phyloP scores from a whole-genome alignment of 1,140 invertebrate genomes.

The Brachionus sp. region DNA sequence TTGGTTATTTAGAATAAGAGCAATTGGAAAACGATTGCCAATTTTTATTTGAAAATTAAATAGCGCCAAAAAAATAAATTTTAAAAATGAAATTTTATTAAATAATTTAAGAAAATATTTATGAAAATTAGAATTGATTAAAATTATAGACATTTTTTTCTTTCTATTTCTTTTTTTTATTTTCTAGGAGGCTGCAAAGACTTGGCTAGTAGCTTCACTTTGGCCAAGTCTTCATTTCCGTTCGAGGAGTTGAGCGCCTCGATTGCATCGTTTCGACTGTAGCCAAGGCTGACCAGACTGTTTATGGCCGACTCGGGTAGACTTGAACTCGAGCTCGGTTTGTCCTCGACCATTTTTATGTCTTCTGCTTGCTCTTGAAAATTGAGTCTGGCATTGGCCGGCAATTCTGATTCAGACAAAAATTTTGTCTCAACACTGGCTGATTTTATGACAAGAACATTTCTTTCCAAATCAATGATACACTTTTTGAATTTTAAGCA shows the following conservation, averaged over 20 bases:
- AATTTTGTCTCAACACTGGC: constrained; percentile 87
- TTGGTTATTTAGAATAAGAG: neutral
- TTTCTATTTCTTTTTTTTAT: no score
- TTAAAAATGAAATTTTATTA: neutral
- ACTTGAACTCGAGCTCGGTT: neutral
- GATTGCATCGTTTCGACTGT: neutral
- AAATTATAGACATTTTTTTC: neutral
- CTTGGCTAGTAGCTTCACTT: constrained; percentile 31
- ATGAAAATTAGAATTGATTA: neutral
- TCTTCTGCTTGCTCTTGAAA: neutral
- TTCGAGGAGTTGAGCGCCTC: constrained; percentile 20
- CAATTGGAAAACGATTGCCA: neutral
- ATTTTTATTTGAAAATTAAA: neutral
- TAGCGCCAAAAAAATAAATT: neutral
- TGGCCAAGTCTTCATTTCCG: constrained; percentile 11
- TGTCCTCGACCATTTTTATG: neutral
- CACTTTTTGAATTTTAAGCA: constrained; percentile 65
- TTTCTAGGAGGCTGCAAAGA: neutral
- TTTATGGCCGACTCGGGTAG: neutral
- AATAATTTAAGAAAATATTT: constrained; percentile 3
- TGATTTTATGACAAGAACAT: constrained; percentile 86
- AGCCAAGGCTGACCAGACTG: neutral
- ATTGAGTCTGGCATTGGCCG: constrained; percentile 58
- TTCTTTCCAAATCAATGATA: constrained; percentile 84
- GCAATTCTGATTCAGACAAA: constrained; percentile 78